These are phyloP conservation scores for Cepaea nemoralis DNA, from an alignment of 1,140 invertebrate genomes.

Conservation along the genomic window DNA sequence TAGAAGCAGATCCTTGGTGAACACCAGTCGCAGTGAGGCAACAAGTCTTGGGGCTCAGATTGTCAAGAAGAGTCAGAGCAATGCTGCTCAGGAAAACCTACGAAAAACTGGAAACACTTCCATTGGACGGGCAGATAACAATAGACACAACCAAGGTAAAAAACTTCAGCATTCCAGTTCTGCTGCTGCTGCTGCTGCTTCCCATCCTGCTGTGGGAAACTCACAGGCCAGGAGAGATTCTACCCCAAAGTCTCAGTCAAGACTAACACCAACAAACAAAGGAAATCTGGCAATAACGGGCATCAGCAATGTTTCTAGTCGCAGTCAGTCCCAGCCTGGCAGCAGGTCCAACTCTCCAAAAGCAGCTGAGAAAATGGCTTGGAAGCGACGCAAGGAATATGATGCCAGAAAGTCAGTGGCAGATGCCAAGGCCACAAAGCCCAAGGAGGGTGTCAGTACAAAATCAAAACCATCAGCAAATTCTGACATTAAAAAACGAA, in stretches of 20 bases:
- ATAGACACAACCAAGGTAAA: slow-evolving; percentile 75
- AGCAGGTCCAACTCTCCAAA: slow-evolving; percentile 65
- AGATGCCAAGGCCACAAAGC: slow-evolving; percentile 74
- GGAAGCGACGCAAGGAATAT: slow-evolving; percentile 90
- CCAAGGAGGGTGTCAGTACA: slow-evolving; percentile 43
- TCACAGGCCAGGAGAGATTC: slow-evolving; percentile 5
- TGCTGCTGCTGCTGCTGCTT: slow-evolving; percentile 40
- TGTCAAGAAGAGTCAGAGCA: slow-evolving; percentile 49
- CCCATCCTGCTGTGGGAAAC: not conserved
- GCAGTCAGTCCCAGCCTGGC: slow-evolving; percentile 52
- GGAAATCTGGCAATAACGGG: slow-evolving; percentile 59
- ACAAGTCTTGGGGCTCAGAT: slow-evolving; percentile 65
- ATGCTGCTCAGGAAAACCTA: slow-evolving; percentile 8
- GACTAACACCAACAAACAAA: slow-evolving; percentile 44
- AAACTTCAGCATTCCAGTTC: slow-evolving; percentile 65
- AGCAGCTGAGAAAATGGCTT: slow-evolving; percentile 86
- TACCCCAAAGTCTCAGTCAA: slow-evolving; percentile 44
- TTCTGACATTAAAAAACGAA: slow-evolving; percentile 41
- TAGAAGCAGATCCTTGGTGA: slow-evolving; percentile 26
- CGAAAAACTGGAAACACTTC: slow-evolving; percentile 31
- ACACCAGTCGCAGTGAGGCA: slow-evolving; percentile 53
- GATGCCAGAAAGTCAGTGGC: slow-evolving; percentile 88
- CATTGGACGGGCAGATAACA: slow-evolving; percentile 77
- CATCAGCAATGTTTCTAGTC: slow-evolving; percentile 46
- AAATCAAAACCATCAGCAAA: slow-evolving; percentile 24